Percentiles rank a stretch among this genome's conserved stretches.
These are phyloP conservation scores for Phyllotreta striolata DNA, from an alignment of 2,888 invertebrate genomes.

Conservation along the genomic window DNA sequence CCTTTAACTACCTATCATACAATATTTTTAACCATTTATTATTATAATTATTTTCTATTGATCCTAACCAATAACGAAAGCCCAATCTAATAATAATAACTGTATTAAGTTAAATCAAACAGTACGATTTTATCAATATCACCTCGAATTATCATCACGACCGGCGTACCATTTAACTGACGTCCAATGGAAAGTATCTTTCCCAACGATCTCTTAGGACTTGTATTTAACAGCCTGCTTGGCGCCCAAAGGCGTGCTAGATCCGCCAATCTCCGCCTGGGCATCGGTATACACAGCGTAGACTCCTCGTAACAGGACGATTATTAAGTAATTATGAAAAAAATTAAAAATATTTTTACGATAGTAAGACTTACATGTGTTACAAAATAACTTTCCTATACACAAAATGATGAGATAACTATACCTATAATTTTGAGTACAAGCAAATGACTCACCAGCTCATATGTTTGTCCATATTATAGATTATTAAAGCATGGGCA, in stretches of 20 bases:
- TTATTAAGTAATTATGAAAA: constrained; percentile 11
- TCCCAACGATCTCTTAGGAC: constrained; percentile 24
- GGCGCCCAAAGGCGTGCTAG: constrained; percentile 27
- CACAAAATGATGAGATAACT: too few relatives aligned
- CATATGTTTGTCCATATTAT: constrained; percentile 7
- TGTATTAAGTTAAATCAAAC: constrained; percentile 18
- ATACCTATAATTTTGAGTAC: too few relatives aligned
- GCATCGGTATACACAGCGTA: constrained; percentile 15
- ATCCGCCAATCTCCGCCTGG: constrained; percentile 17
- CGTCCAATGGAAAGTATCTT: constrained; percentile 37
- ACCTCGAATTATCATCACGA: constrained; percentile 39
- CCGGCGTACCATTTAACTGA: constrained; percentile 33
- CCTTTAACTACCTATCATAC: too few relatives aligned
- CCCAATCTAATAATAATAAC: constrained; percentile 6
- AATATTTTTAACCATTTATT: too few relatives aligned
- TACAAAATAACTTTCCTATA: too few relatives aligned
- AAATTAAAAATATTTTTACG: too few relatives aligned
- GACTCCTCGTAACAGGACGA: constrained; percentile 14
- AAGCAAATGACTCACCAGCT: not conserved
- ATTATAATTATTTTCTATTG: too few relatives aligned
- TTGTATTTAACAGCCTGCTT: constrained; percentile 21
- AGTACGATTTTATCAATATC: constrained; percentile 17
- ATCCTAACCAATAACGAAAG: too few relatives aligned
- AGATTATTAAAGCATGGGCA: constrained; percentile 15
- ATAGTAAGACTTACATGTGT: too few relatives aligned